Conservation (phyloP, 2,888 invertebrate species). For the Asteroscopus sphinx region DNA sequence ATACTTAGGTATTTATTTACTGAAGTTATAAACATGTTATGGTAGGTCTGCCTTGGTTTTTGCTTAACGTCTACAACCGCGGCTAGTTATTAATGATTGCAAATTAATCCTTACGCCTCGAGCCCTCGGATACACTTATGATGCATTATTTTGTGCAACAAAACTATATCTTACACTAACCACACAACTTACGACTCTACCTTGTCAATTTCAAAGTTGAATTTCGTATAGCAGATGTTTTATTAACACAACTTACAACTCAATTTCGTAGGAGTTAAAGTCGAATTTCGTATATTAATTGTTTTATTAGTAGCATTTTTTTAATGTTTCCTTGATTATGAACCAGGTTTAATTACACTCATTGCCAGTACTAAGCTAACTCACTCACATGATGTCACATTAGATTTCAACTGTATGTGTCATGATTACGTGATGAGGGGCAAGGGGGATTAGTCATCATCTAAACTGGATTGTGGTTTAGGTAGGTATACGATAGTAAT, state of each 20-base stretch:
- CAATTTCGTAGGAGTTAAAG: rapidly evolving
- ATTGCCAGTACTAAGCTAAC: conserved; percentile 28
- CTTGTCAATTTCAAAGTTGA: not conserved
- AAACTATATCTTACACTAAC: not conserved
- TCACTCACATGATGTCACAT: conserved; percentile 39
- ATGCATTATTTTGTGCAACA: conserved; percentile 28
- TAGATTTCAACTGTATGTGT: conserved; percentile 33
- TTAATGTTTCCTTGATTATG: conserved; percentile 28
- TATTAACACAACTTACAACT: not conserved
- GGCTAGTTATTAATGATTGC: conserved; percentile 45
- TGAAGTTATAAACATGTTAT: conserved; percentile 38
- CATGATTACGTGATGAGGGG: conserved; percentile 19
- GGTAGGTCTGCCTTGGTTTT: conserved; percentile 48
- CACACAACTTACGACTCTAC: conserved; percentile 1
- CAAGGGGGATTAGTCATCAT: conserved; percentile 6
- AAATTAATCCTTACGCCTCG: conserved; percentile 39
- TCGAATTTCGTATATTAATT: not conserved
- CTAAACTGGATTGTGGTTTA: conserved; percentile 14
- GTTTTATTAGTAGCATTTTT: conserved; percentile 8
- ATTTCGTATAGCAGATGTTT: not conserved
- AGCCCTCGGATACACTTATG: conserved; percentile 19
- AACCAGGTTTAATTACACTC: conserved; percentile 30
- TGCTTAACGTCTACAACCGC: conserved; percentile 24
- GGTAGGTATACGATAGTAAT: conserved; percentile 7
- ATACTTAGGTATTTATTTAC: conserved; percentile 9